A percentile compares a stretch with the other conserved stretches of the same genome.
Conservation (phyloP, 2,888 invertebrate genomes). For the Rugalucina vietnamica region DNA sequence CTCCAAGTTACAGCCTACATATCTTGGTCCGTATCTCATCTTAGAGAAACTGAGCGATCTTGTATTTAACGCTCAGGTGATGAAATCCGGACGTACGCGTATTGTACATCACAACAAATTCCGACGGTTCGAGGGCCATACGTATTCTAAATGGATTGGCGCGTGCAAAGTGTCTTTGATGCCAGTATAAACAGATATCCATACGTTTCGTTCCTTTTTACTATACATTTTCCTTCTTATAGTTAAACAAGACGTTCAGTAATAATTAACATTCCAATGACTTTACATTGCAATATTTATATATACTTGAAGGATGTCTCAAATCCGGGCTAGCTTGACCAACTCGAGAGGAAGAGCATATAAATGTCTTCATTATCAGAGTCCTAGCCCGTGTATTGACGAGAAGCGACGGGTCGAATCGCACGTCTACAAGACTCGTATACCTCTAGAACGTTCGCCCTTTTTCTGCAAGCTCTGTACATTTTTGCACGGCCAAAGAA, state of each 20-base stretch:
- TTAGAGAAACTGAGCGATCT: neutral
- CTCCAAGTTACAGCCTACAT: neutral
- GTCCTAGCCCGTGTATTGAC: too few species aligned
- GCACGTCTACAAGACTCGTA: too few species aligned
- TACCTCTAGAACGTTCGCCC: too few species aligned
- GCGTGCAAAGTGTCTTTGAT: neutral
- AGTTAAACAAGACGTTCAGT: neutral
- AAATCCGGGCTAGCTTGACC: neutral
- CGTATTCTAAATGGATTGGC: neutral
- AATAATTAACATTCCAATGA: neutral
- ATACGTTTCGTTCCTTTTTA: neutral
- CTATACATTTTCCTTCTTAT: neutral
- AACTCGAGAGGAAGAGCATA: too few species aligned
- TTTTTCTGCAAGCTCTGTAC: too few species aligned
- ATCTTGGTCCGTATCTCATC: neutral
- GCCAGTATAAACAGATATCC: too few species aligned
- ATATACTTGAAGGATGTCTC: neutral
- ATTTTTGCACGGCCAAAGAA: too few species aligned
- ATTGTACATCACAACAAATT: constrained; percentile 22
- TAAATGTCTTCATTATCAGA: too few species aligned
- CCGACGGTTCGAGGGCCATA: neutral
- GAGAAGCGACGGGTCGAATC: neutral
- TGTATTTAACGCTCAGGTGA: neutral
- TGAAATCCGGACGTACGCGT: neutral
- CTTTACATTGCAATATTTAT: neutral